Evolutionary conservation across 2,888 invertebrate genomes (phyloP), one percentile per base, ranked within the genome.

Genomic region (Clostera curtula): DNA sequence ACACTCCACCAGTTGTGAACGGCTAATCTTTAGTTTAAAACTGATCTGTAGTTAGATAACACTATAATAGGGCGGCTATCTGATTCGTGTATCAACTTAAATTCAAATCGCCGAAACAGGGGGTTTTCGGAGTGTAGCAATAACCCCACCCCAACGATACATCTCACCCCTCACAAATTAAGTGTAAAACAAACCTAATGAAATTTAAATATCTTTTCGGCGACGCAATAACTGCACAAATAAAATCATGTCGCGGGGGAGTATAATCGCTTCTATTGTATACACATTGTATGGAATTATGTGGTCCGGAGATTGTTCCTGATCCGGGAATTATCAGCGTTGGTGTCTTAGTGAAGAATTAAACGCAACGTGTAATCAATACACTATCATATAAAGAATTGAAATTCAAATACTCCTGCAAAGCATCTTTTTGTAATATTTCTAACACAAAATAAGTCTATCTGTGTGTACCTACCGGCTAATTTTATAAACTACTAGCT

Each of bases 101-200:
- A 76, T 76, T 77, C 68, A 70, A 75, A 76, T 74, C 65, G 68
- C 59, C 57, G 69, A 64, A 74, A 71, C 57, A 54, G 55, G 63
- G 70, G 73, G 70, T 62, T 64, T 65, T 67, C 68, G 55, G 59
- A 72, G 69, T 64, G 60, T 55, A 58, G 66, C 67, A 67, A 69
- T 69, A 71, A 67, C 71, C 54, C 77, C 77, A 71, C 79, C 79
- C 80, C 64, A 55, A 47, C 66, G 46, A 72, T 72, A 65, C 57
- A 59, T 56, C 61, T 65, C 63, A 57, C 79, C 80, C 80, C 74
- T 77, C 75, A 64, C 79, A 83, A 83, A 82, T 83, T 82, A 83
- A 83, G 80, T 83, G 83, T 82, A 83, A 83, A 83, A 83, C 82
- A 83, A 83, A 82, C 82, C 83, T 79, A 83, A 83, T 82, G 80